Percentiles rank a stretch among this genome's conserved stretches.
These are phyloP conservation scores for Aphelenchoides besseyi DNA, from an alignment of 1,140 invertebrate species.

Conservation along the genomic window DNA sequence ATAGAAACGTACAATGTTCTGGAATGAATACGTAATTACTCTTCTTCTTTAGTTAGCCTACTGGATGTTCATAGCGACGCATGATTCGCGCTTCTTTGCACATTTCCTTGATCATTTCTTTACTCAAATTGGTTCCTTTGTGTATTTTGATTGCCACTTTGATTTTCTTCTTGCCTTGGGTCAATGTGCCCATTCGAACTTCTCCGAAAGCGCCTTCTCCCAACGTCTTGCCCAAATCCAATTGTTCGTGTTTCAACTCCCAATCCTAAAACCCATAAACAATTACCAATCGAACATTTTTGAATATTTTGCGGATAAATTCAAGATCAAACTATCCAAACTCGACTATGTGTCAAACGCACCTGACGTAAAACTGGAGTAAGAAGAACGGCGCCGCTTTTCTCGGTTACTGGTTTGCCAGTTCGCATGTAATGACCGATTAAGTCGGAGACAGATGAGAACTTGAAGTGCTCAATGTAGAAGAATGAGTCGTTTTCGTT, in stretches of 20 bases:
- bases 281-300: too few relatives aligned
- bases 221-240: conserved; percentile 85
- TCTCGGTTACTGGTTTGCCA: conserved; percentile 79
- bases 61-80: conserved; percentile 94
- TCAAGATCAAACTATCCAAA: too few relatives aligned
- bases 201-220: conserved; percentile 97
- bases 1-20: conserved; percentile 80
- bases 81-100: conserved; percentile 89
- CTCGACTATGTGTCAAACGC: too few relatives aligned
- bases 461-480: conserved; percentile 86
- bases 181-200: conserved; percentile 83
- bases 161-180: conserved; percentile 69
- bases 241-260: conserved; percentile 94
- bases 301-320: too few relatives aligned
- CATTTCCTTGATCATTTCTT: conserved; percentile 93
- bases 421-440: conserved; percentile 81
- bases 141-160: conserved; percentile 93
- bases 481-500: conserved; percentile 74
- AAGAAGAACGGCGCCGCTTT: conserved; percentile 82
- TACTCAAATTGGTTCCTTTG: conserved; percentile 78
- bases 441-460: conserved; percentile 81
- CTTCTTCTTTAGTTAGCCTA: conserved; percentile 3
- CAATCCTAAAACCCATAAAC: too few relatives aligned
- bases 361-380: too few relatives aligned
- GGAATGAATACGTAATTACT: background rate